A percentile compares a stretch with the other conserved stretches of the same genome.
Evolutionary conservation across 2,113 vertebrate genomes (phyloP).

Genomic region (Eleginops maclovinus): DNA sequence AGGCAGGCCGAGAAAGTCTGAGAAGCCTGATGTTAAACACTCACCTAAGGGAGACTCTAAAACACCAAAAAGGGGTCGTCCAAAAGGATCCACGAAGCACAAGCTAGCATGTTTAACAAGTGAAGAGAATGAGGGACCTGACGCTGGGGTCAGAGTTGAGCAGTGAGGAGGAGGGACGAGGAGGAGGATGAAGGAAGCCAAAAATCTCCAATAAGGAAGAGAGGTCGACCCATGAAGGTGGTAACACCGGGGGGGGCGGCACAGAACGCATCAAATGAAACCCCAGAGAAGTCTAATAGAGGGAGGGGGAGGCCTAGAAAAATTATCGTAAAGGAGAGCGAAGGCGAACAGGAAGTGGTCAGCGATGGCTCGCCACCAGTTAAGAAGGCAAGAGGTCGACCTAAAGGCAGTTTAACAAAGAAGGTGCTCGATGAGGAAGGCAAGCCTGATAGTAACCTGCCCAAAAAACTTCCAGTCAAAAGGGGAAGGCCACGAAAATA

Average conservation of each 20-base stretch:
- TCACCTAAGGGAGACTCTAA: constrained; percentile 49
- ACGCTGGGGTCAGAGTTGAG: neutral
- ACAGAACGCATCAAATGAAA: neutral
- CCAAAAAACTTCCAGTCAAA: constrained; percentile 43
- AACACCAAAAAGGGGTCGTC: constrained; percentile 39
- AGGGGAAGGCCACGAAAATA: constrained; percentile 77
- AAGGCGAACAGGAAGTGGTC: neutral
- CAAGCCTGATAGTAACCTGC: neutral
- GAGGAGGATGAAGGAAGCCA: neutral
- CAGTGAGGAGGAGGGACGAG: constrained; percentile 21
- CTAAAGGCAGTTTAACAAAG: constrained; percentile 72
- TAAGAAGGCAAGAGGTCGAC: constrained; percentile 67
- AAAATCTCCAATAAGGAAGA: constrained; percentile 1
- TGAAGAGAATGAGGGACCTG: constrained; percentile 15
- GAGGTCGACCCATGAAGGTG: constrained; percentile 22
- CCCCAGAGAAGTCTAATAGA: neutral
- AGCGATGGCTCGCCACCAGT: neutral
- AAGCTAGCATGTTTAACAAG: constrained; percentile 43
- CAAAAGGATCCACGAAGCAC: constrained; percentile 60
- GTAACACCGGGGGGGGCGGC: too few species aligned
- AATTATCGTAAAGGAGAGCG: neutral
- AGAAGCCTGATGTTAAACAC: constrained; percentile 16
- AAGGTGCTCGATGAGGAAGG: constrained; percentile 28
- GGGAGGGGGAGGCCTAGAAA: constrained; percentile 65
- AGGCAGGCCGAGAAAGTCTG: constrained; percentile 58